Percentiles rank a stretch among this genome's conserved stretches.
Evolutionary conservation across 2,888 invertebrate genomes (phyloP).

Genomic region (Orthosia gothica): DNA sequence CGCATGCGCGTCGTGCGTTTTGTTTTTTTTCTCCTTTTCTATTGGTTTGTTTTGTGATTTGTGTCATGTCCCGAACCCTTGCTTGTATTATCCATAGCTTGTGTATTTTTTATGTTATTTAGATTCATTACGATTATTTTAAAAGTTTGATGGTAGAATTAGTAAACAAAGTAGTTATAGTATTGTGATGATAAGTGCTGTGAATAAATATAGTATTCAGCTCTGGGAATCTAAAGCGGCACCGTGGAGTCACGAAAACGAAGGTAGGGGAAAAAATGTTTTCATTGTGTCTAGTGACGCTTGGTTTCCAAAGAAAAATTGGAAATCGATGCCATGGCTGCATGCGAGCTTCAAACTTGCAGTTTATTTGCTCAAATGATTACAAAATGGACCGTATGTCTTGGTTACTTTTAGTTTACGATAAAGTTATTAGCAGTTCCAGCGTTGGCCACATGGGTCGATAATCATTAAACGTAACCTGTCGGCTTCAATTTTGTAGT

Average conservation of each 20-base stretch:
- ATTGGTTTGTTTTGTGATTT: constrained; percentile 90
- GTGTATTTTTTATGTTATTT: constrained; percentile 88
- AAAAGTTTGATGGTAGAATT: constrained; percentile 85
- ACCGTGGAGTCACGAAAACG: constrained; percentile 92
- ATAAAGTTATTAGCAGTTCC: constrained; percentile 38
- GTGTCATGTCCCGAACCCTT: constrained; percentile 88
- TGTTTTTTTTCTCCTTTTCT: constrained; percentile 84
- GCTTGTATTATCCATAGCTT: constrained; percentile 85
- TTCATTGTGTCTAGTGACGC: constrained; percentile 86
- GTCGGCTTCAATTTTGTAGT: constrained; percentile 61
- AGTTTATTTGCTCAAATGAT: background rate
- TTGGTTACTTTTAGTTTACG: constrained; percentile 43
- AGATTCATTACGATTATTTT: constrained; percentile 78
- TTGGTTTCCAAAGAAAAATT: constrained; percentile 73
- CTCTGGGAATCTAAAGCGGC: constrained; percentile 91
- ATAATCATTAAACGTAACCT: constrained; percentile 74
- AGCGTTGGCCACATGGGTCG: constrained; percentile 80
- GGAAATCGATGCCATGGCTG: constrained; percentile 75
- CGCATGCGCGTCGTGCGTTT: constrained; percentile 87
- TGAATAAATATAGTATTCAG: constrained; percentile 89
- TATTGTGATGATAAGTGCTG: constrained; percentile 91
- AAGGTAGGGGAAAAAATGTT: constrained; percentile 86
- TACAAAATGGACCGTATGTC: constrained; percentile 17
- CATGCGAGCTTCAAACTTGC: constrained; percentile 22
- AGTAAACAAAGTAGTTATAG: constrained; percentile 82